Evolutionary conservation across 2,797 vertebrate species (phyloP), one percentile per base, ranked within the genome.

Genomic region (Hippoglossus hippoglossus): DNA sequence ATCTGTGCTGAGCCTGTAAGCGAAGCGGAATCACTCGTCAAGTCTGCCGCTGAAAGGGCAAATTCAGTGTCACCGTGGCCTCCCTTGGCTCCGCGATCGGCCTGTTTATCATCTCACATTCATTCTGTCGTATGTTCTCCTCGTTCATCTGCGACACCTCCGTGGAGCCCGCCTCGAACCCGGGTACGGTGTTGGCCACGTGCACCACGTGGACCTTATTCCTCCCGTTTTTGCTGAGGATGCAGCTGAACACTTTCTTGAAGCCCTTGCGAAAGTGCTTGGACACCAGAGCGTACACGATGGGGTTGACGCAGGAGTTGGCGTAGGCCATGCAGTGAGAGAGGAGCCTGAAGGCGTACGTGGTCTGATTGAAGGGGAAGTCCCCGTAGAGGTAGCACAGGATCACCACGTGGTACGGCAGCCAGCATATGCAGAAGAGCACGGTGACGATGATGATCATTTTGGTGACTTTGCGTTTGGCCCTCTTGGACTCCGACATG

Each of bases 261-360:
- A 97, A 97, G 56, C 96, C 96, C 51, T 97, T 97, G 73, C 96
- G 94, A 73, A 97, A 97, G 87, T 97, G 96, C 87, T 96, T 96
- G 84, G 96, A 97, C 41, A 97, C 95, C 61, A 97, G 89, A 0
- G 96, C 96, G 0, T 97, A 97, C 56, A 97, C 95, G 0, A 97
- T 96, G 61, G 96, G 96, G 79, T 97, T 97, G 90, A 97, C 95
- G 63, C 96, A 97, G 47, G 96, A 97, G 93, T 96, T 97, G 81
- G 96, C 95, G 0, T 97, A 97, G 56, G 96, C 96, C 96, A 96
- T 97, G 93, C 96, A 97, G 86, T 97, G 96, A 0, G 96, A 97
- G 1, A 97, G 94, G 2, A 97, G 88, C 73, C 95, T 91, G 88
- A 97, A 96, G 47, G 95, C 95, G 0, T 96, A 97, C 5, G 96